phyloP scores from a whole-genome alignment of 1,140 invertebrate genomes.

The Drosophila lacteicornis region DNA sequence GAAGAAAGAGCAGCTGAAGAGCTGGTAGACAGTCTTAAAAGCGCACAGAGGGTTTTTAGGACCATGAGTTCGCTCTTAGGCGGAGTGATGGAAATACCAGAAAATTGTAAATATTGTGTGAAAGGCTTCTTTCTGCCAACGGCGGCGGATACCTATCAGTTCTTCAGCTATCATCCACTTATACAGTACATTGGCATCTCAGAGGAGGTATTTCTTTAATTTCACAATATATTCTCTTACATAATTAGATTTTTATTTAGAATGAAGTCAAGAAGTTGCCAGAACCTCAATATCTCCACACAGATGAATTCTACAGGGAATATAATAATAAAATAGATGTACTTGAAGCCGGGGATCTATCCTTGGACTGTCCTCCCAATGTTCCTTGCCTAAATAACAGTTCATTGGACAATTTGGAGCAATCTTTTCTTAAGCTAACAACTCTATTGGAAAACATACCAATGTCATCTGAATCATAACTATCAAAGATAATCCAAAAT shows the following conservation, averaged over 20 bases:
- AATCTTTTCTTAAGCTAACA: slow-evolving; percentile 27
- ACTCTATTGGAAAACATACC: background rate
- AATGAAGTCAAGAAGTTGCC: slow-evolving; percentile 1
- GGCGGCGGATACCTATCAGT: slow-evolving; percentile 11
- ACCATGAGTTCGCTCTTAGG: slow-evolving; percentile 17
- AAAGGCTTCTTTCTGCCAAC: slow-evolving; percentile 26
- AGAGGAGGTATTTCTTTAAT: background rate
- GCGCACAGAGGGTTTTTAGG: slow-evolving; percentile 12
- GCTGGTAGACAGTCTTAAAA: slow-evolving; percentile 8
- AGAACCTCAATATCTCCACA: slow-evolving; percentile 16
- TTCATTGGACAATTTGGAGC: slow-evolving; percentile 6
- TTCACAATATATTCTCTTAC: background rate
- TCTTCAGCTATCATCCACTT: slow-evolving; percentile 29
- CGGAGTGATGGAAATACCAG: slow-evolving; percentile 3
- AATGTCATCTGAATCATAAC: too few relatives aligned
- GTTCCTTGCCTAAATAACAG: slow-evolving; percentile 19
- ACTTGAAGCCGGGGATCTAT: slow-evolving; percentile 13
- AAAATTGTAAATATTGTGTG: slow-evolving; percentile 16
- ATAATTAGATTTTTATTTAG: background rate
- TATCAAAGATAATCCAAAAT: background rate
- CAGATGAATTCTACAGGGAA: slow-evolving; percentile 9
- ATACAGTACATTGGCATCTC: slow-evolving; percentile 16
- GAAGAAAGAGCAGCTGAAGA: slow-evolving; percentile 9
- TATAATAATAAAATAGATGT: slow-evolving; percentile 26
- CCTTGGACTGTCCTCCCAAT: background rate